phyloP scores from a whole-genome alignment of 2,797 vertebrate genomes.

The Pteronotus mesoamericanus region DNA sequence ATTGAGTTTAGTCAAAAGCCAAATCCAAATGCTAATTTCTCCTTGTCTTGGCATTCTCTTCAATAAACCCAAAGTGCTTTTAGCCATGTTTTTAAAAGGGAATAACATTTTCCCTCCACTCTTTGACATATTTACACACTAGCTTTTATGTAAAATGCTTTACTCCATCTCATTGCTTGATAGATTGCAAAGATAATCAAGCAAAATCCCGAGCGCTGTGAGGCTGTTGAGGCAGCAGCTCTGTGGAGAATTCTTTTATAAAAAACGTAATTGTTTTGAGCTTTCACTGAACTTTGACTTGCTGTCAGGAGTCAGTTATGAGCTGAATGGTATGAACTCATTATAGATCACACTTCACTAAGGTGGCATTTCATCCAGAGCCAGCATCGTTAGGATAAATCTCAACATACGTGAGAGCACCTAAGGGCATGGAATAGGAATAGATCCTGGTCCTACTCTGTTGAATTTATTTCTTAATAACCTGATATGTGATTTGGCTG shows the following conservation, averaged over 20 bases:
- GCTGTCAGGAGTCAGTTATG: neutral
- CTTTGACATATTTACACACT: neutral
- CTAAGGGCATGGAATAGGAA: neutral
- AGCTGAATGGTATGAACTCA: neutral
- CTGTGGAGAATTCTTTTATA: neutral
- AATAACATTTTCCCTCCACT: neutral
- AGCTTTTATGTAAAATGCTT: neutral
- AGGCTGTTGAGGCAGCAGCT: neutral
- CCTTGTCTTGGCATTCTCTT: neutral
- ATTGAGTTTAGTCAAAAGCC: neutral
- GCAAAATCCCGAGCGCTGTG: neutral
- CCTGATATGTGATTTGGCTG: neutral
- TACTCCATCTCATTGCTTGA: neutral
- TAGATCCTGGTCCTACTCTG: neutral
- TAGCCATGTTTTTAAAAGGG: neutral
- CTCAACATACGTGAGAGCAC: neutral
- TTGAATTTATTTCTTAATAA: neutral
- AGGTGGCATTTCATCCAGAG: neutral
- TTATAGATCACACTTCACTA: neutral
- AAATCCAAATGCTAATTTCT: neutral
- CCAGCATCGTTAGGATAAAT: neutral
- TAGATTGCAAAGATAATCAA: neutral
- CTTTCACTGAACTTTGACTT: conserved; percentile 41
- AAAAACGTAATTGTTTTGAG: neutral
- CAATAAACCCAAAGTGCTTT: neutral